phyloP scores from a whole-genome alignment of 2,797 vertebrate species.

The Rhinophrynus dorsalis region DNA sequence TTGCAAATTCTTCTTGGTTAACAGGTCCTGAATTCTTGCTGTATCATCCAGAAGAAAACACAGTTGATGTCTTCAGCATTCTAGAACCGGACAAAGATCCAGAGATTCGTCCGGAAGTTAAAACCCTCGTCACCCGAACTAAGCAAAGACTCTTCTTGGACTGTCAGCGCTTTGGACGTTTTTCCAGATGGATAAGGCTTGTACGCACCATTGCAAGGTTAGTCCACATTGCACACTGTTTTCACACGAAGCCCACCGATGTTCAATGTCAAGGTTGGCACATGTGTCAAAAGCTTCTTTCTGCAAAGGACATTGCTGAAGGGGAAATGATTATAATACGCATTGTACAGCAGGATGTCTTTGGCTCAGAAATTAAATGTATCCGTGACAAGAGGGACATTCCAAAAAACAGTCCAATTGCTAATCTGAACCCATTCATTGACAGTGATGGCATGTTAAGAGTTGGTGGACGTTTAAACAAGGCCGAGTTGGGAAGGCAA shows the following conservation, averaged over 20 bases:
- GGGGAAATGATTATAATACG: background rate
- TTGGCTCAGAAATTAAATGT: too few species aligned
- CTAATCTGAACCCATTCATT: too few species aligned
- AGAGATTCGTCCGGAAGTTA: background rate
- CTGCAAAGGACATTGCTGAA: background rate
- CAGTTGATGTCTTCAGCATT: background rate
- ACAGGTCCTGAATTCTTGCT: too few species aligned
- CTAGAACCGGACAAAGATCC: background rate
- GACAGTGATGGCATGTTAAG: too few species aligned
- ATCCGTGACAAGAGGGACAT: too few species aligned
- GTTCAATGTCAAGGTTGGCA: background rate
- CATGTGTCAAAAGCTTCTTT: background rate
- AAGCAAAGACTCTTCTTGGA: background rate
- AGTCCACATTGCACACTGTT: background rate
- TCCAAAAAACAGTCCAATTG: too few species aligned
- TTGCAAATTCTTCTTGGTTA: too few species aligned
- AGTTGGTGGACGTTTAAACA: too few species aligned
- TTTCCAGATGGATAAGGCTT: background rate
- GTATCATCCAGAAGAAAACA: too few species aligned
- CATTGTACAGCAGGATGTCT: background rate
- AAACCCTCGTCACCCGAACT: background rate
- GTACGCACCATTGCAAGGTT: conserved; percentile 1
- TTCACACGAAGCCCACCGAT: background rate
- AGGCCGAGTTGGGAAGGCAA: too few species aligned
- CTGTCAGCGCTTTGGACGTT: background rate